Conservation (phyloP, 64 coral and sea anemone genomes). For the Montipora foliosa region DNA sequence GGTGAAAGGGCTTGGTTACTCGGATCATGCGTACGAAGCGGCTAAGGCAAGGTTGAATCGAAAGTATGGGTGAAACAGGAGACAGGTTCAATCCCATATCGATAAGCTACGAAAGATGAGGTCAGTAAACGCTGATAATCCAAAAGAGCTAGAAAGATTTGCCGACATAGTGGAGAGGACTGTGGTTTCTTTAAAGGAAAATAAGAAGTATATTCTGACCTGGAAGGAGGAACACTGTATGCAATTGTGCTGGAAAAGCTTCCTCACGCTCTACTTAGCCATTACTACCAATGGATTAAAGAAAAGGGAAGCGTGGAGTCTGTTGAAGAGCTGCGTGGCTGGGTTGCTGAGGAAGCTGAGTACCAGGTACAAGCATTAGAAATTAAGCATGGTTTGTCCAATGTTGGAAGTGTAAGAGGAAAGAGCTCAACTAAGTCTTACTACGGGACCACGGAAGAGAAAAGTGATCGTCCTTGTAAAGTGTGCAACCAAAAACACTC, state of each 20-base stretch:
- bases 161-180: slow-evolving; percentile 61
- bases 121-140: slow-evolving; percentile 47
- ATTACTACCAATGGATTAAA: slow-evolving; percentile 65
- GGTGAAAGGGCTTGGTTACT: slow-evolving; percentile 56
- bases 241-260: slow-evolving; percentile 70
- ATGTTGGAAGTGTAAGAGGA: not conserved
- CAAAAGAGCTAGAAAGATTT: slow-evolving; percentile 52
- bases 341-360: slow-evolving; percentile 63
- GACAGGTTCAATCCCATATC: slow-evolving; percentile 58
- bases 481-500: not conserved
- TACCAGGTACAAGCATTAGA: slow-evolving; percentile 73
- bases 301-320: slow-evolving; percentile 40
- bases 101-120: slow-evolving; percentile 45
- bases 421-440: not conserved
- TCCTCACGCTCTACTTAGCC: slow-evolving; percentile 51
- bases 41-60: slow-evolving; percentile 54
- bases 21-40: slow-evolving; percentile 39
- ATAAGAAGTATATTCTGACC: too few relatives aligned
- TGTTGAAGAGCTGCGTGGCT: slow-evolving; percentile 45
- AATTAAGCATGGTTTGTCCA: slow-evolving; percentile 50
- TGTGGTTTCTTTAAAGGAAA: slow-evolving; percentile 28
- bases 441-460: not conserved
- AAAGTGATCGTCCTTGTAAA: not conserved
- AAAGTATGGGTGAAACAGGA: slow-evolving; percentile 53
- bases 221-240: slow-evolving; percentile 63